Evolutionary conservation across 2,888 invertebrate species (phyloP).

Genomic region (Parochlus steinenii): DNA sequence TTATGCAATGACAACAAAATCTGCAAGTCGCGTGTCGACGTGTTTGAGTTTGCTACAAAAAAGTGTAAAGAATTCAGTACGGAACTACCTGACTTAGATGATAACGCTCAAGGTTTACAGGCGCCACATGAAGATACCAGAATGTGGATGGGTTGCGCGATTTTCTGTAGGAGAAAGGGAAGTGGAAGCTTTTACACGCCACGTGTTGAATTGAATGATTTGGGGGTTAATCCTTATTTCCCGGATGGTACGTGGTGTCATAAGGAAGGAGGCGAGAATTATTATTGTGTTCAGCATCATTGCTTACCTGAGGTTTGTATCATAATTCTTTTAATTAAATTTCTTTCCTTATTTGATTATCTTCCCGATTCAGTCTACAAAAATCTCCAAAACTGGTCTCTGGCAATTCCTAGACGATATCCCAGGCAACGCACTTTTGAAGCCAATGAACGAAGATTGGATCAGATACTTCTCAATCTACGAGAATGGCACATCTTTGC

Average conservation of each 20-base stretch:
- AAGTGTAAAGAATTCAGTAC: conserved; percentile 47
- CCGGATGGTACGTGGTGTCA: conserved; percentile 74
- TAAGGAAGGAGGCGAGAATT: conserved; percentile 41
- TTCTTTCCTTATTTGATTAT: background rate
- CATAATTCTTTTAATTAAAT: conserved; percentile 3
- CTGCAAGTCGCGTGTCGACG: conserved; percentile 30
- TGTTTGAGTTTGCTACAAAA: conserved; percentile 40
- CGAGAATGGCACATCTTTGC: conserved; percentile 40
- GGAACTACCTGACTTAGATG: conserved; percentile 42
- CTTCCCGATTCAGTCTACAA: conserved; percentile 34
- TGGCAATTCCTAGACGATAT: conserved; percentile 38
- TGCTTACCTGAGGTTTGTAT: conserved; percentile 48
- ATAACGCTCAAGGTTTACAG: conserved; percentile 50
- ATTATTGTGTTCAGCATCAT: conserved; percentile 57
- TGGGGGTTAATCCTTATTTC: conserved; percentile 54
- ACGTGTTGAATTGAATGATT: conserved; percentile 54
- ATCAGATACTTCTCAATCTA: conserved; percentile 44
- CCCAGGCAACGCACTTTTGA: conserved; percentile 28
- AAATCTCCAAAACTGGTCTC: conserved; percentile 38
- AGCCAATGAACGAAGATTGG: conserved; percentile 33
- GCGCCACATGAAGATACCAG: conserved; percentile 55
- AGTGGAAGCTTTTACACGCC: conserved; percentile 58
- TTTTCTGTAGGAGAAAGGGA: conserved; percentile 51
- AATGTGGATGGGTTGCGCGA: conserved; percentile 64
- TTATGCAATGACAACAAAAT: conserved; percentile 51